Base-by-base conservation (phyloP, 1,140 invertebrate genomes). In the Habropoda laboriosa region DNA sequence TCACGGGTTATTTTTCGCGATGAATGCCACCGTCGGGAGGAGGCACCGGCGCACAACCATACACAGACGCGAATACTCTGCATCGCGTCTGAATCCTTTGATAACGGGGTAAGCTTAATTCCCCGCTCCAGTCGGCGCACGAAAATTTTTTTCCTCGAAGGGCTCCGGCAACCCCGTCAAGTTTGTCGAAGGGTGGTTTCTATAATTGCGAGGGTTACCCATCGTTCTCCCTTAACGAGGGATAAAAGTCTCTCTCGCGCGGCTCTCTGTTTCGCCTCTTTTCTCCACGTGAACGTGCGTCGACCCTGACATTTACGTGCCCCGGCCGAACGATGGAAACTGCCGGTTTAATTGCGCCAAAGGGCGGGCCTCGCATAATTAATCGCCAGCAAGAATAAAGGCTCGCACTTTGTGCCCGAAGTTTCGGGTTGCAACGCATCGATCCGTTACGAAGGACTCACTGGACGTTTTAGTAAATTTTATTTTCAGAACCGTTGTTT, bases 301-400 rank as follows among this genome's bases (percentile, higher is more conserved):
- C 83, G 83, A 83, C 86, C 86, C 83, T 89, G 89, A 88, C 82
- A 88, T 88, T 90, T 74, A 81, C 78, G 55, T 64, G 60, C 38
- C n/a, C n/a, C 38, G 30, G 58, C 80, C 75, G 61, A 75, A 53
- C 60, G 21, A 24, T 73, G 74, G 21, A 76, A 79, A 76, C 61
- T 68, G 64, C 47, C 79, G 53, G 61, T 77, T 88, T 89, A 89
- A 89, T 89, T 88, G 81, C 82, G 73, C 83, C 66, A 53, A 64
- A 72, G 83, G 83, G 80, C 53, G 82, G 61, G 40, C n/a, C 71
- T 74, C 61, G 79, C 76, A 86, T 87, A 86, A 87, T 87, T 87
- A 87, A 87, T 84, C 73, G 53, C 63, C 30, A 67, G 51, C 55
- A 40, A 45, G 75, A 79, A 85, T 79, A 88, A 89, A 85, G 51